Evolutionary conservation across 2,797 vertebrate genomes (phyloP), one percentile per base, ranked within the genome.

Genomic region (Ara ararauna): DNA sequence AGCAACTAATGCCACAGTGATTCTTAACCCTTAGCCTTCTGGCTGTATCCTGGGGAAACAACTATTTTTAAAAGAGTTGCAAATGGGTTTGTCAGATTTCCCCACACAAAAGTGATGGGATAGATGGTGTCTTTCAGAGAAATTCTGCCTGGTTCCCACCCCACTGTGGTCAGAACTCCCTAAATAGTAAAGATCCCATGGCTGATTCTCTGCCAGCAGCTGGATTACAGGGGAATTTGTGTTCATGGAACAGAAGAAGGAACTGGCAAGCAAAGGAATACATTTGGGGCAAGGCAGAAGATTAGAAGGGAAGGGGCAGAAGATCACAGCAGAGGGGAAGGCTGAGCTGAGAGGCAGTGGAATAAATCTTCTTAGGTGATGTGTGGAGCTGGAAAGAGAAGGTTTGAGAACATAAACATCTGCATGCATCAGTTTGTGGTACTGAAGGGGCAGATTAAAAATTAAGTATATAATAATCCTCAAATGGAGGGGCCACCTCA

Each of bases 11-110:
- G 18, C 58, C 1, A 1, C 0, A 7, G 22, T 27, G 36, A 53
- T 94, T 68, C 81, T 96, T 85, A 93, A 82, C 53, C 16, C 64
- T 74, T 71, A 21, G 10, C 9, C 22, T 94, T 75, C 77, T 89
- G 29, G 9, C 21, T 73, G 79, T 29, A 47, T 81, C 27, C 48
- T 34, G 72, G 32, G 45, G 48, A 90, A 93, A 74, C 1, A 9
- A 17, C 26, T 65, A 0, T 68, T 87, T 77, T 79, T 71, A 74
- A 83, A 90, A 72, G 27, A 62, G 7, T 27, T 62, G 50, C 53
- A 68, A 34, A 74, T 51, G 13, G 4, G 13, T 90, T 83, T 85
- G n/a, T 77, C 8, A 0, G 17, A 44, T 85, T 87, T 89, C 36
- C 34, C 15, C 56, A 36, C n/a, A 16, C 17, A 34, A 50, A 68